Evolutionary conservation across 2,888 invertebrate genomes (phyloP).

Genomic region (Chaetogeoica ovagalla): DNA sequence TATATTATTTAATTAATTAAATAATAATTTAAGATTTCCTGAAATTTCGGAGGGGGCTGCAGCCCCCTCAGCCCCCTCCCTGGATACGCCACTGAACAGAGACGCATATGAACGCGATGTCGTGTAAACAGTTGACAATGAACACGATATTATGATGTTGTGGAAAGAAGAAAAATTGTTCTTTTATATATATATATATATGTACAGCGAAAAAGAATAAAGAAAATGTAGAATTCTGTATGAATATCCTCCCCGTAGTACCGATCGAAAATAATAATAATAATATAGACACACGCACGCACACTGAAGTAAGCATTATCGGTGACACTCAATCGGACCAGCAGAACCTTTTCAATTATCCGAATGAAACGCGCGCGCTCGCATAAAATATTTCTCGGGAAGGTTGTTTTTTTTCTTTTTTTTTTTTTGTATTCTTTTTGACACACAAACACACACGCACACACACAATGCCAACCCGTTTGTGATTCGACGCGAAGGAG

Average conservation of each 20-base stretch:
- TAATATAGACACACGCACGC: not conserved
- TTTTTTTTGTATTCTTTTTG: constrained; percentile 12
- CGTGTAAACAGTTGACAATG: too few species aligned
- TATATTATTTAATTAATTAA: too few species aligned
- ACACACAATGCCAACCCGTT: constrained; percentile 47
- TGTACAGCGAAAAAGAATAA: not conserved
- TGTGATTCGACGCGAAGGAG: constrained; percentile 15
- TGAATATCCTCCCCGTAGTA: not conserved
- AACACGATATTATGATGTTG: too few species aligned
- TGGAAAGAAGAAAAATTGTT: too few species aligned
- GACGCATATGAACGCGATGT: too few species aligned
- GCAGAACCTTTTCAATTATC: constrained; percentile 4
- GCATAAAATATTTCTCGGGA: constrained; percentile 2
- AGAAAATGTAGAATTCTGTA: not conserved
- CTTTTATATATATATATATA: too few species aligned
- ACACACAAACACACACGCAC: too few species aligned
- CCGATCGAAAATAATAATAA: not conserved
- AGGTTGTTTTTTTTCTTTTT: not conserved
- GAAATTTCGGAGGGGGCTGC: too few species aligned
- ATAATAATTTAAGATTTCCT: too few species aligned
- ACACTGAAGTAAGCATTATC: constrained; percentile 7
- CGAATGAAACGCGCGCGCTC: not conserved
- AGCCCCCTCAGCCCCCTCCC: too few species aligned
- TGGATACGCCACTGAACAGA: too few species aligned
- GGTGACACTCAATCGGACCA: constrained; percentile 1